Conservation (phyloP, 2,888 invertebrate genomes). For the Drosophila paranaensis region DNA sequence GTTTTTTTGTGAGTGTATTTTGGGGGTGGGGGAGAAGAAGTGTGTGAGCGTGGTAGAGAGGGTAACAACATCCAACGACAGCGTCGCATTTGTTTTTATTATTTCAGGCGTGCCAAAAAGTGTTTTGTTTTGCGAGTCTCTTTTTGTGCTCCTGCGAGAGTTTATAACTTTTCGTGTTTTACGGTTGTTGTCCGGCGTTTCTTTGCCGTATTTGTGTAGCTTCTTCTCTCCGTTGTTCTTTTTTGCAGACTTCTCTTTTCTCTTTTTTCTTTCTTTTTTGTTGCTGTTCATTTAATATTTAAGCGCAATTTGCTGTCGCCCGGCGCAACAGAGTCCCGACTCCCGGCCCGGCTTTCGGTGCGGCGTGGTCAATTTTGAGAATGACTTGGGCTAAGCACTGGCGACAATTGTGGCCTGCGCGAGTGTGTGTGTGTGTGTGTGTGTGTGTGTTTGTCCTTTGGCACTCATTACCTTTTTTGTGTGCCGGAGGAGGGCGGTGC, state of each 20-base stretch:
- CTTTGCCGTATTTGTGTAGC: conserved; percentile 42
- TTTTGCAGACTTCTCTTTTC: conserved; percentile 30
- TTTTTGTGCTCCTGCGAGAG: conserved; percentile 66
- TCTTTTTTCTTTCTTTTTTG: conserved; percentile 28
- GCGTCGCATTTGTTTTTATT: conserved; percentile 76
- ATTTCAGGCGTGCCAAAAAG: conserved; percentile 77
- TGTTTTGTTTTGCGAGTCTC: conserved; percentile 67
- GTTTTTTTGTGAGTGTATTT: conserved; percentile 23
- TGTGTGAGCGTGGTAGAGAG: no score
- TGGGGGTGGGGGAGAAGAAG: no score
- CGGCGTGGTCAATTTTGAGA: conserved; percentile 80
- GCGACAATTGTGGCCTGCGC: conserved; percentile 70
- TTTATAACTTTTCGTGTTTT: conserved; percentile 79
- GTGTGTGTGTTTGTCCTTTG: conserved; percentile 71
- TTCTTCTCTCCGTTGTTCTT: conserved; percentile 16
- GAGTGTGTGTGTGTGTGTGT: conserved; percentile 45
- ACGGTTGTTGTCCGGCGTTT: conserved; percentile 73
- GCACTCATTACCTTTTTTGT: conserved; percentile 78
- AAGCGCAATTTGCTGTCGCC: conserved; percentile 77
- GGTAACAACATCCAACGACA: conserved; percentile 26
- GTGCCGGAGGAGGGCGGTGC: conserved; percentile 12
- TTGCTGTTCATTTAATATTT: conserved; percentile 81
- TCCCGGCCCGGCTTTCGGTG: conserved; percentile 34
- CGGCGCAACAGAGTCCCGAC: conserved; percentile 49
- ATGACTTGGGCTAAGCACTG: conserved; percentile 77